Percentiles rank a stretch among this genome's conserved stretches.
Evolutionary conservation across 2,888 invertebrate genomes (phyloP).

Genomic region (Eueremaeus valkanovi): DNA sequence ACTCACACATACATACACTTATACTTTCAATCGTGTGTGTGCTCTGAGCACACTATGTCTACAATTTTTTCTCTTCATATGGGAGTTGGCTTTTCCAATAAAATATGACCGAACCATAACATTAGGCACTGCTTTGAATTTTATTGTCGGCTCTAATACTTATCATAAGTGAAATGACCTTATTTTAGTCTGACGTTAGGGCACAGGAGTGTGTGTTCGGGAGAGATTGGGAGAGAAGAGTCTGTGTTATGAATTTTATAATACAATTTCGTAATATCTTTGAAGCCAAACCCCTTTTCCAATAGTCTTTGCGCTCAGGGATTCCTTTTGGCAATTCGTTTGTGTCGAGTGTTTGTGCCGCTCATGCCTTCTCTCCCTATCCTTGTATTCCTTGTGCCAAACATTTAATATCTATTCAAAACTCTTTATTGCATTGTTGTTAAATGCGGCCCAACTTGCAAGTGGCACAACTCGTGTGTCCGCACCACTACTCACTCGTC

Average conservation of each 20-base stretch:
- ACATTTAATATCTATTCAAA: background rate
- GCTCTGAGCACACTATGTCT: background rate
- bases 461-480: background rate
- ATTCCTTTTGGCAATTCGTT: constrained; percentile 1
- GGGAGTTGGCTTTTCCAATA: background rate
- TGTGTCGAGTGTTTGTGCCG: background rate
- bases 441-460: background rate
- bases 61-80: background rate
- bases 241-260: background rate
- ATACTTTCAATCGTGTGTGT: background rate
- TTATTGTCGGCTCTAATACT: background rate
- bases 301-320: background rate
- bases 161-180: background rate
- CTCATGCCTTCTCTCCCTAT: background rate
- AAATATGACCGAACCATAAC: background rate
- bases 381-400: background rate
- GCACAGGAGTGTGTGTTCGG: too few relatives aligned
- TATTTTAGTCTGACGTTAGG: too few relatives aligned
- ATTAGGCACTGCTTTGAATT: background rate
- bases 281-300: background rate
- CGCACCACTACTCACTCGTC: too few relatives aligned
- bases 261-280: background rate
- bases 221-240: background rate
- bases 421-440: background rate
- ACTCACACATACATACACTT: too few relatives aligned